Base-by-base conservation (phyloP, 2,888 invertebrate genomes). In the Lasioglossum oenotherae region DNA sequence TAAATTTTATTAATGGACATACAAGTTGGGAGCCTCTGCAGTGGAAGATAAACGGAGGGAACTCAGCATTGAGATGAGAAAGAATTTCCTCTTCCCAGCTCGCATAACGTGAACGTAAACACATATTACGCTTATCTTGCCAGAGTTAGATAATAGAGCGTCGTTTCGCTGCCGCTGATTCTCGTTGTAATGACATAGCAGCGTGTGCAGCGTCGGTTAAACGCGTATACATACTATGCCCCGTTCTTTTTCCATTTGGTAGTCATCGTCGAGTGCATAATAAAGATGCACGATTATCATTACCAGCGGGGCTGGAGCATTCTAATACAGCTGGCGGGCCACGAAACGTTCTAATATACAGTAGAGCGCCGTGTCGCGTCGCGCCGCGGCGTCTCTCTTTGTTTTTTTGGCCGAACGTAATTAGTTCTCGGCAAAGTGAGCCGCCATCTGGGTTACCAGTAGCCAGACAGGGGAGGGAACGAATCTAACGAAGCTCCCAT, bases 401-500 rank as follows among this genome's bases (percentile, higher is more conserved):
- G 0, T 60, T 71, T 71, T 57, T 35, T 57, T n/a, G 6, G 84
- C 41, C 27, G 57, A 4, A 19, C 74, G 60, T 84, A 74, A 84
- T 78, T 84, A 74, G 74, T 71, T 38, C 31, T 3, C 41, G 60
- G n/a, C n/a, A 14, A 78, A 78, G 31, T n/a, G 67, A 38, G 49
- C 74, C 60, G 69, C 67, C 23, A 57, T 35, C 41, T 23, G 35
- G 69, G 41, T 67, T 57, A 69, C 49, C 27, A 19, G 46, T 23
- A 44, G 35, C 19, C 3, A 3, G n/a, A 46, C 16, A 1, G 38
- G 16, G 23, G 41, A n/a, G 53, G 53, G 44, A 74, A 78, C n/a
- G 79, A 85, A 74, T 80, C 85, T 49, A 71, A 80, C 86, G 74
- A 86, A 64, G 49, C 57, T 3, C 12, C 31, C 69, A 38, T 8